These are phyloP conservation scores for Apis laboriosa DNA, from an alignment of 1,140 invertebrate genomes.

Conservation along the genomic window DNA sequence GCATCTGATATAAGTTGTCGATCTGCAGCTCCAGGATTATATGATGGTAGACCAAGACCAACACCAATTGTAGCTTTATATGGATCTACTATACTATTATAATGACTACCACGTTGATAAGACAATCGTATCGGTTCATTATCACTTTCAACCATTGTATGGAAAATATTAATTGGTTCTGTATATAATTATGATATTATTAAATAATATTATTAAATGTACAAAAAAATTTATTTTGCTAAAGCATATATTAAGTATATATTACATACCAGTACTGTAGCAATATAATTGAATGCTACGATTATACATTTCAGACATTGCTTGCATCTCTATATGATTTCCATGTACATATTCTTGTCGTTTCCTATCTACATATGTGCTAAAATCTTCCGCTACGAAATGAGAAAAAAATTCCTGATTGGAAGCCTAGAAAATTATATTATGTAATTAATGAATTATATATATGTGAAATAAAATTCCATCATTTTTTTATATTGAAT, in stretches of 20 bases:
- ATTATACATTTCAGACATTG: slow-evolving; percentile 96
- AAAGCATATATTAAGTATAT: background rate
- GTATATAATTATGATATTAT: slow-evolving; percentile 56
- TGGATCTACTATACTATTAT: slow-evolving; percentile 95
- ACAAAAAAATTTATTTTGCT: background rate
- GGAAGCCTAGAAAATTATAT: slow-evolving; percentile 82
- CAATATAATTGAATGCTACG: slow-evolving; percentile 96
- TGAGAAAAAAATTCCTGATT: slow-evolving; percentile 96
- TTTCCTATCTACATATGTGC: slow-evolving; percentile 91
- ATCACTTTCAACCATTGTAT: slow-evolving; percentile 87
- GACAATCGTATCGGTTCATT: slow-evolving; percentile 93
- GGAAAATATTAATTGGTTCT: slow-evolving; percentile 96
- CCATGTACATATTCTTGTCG: slow-evolving; percentile 91
- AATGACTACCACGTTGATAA: slow-evolving; percentile 94
- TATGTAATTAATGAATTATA: slow-evolving; percentile 4
- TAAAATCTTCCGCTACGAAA: slow-evolving; percentile 96
- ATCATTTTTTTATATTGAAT: background rate
- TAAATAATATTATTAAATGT: background rate
- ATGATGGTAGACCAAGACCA: slow-evolving; percentile 92
- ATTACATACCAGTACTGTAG: slow-evolving; percentile 87
- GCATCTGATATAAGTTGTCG: slow-evolving; percentile 90
- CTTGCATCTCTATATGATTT: slow-evolving; percentile 97
- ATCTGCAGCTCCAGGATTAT: slow-evolving; percentile 90
- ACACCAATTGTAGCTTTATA: slow-evolving; percentile 93
- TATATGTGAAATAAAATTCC: too few species aligned